Conservation (phyloP, 1,140 invertebrate species). For the Drosophila sulfurigaster region DNA sequence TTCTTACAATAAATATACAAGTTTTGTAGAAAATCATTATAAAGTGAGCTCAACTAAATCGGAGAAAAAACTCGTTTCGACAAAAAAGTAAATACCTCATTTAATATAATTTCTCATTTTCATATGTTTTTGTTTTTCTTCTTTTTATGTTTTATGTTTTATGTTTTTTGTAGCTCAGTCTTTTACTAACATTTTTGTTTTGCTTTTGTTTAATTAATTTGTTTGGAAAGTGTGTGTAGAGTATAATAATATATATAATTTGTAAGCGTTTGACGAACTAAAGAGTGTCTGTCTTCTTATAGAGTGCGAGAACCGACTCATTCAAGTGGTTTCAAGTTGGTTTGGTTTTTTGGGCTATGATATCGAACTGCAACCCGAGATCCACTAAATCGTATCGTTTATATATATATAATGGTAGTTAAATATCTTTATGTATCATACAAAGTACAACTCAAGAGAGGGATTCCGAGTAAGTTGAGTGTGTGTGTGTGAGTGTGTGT, state of each 20-base stretch:
- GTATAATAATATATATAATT: slow-evolving; percentile 39
- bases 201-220: slow-evolving; percentile 42
- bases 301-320: slow-evolving; percentile 7
- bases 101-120: slow-evolving; percentile 39
- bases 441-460: slow-evolving; percentile 20
- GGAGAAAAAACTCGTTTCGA: slow-evolving; percentile 1
- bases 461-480: slow-evolving; percentile 40
- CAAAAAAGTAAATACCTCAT: slow-evolving; percentile 33
- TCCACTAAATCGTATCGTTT: neutral
- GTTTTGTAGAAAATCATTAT: neutral
- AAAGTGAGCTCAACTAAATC: slow-evolving; percentile 9
- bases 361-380: slow-evolving; percentile 19
- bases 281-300: neutral
- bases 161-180: slow-evolving; percentile 80
- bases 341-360: slow-evolving; percentile 4
- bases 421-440: slow-evolving; percentile 10
- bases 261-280: slow-evolving; percentile 45
- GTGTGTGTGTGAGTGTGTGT: neutral
- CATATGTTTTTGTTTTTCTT: slow-evolving; percentile 33
- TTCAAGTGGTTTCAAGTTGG: slow-evolving; percentile 3
- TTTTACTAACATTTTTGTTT: slow-evolving; percentile 82
- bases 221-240: slow-evolving; percentile 33
- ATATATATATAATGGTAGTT: slow-evolving; percentile 1
- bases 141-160: slow-evolving; percentile 13
- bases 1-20: slow-evolving; percentile 36